Percentiles rank a stretch among this genome's conserved stretches.
Conservation (phyloP, 2,113 vertebrate species). For the Anoura caudifer region DNA sequence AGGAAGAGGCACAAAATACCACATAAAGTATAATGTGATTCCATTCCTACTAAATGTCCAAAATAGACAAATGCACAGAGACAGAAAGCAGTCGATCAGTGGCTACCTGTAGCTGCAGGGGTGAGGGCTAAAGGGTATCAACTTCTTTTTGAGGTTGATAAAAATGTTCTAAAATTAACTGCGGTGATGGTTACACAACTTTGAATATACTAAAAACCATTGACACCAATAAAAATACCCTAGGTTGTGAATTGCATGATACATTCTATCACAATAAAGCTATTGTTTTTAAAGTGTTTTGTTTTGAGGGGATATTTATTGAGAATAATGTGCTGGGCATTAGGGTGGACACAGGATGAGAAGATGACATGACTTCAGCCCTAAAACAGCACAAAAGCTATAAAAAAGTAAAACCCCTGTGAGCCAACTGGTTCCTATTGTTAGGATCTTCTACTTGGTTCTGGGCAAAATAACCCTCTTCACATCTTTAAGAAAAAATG, state of each 20-base stretch:
- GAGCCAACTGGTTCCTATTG: neutral
- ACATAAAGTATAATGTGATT: neutral
- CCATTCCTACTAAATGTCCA: neutral
- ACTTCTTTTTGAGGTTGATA: neutral
- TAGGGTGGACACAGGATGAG: neutral
- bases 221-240: neutral
- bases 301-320: neutral
- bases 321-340: neutral
- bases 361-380: neutral
- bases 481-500: slow-evolving; percentile 17
- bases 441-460: neutral
- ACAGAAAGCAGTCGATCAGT: neutral
- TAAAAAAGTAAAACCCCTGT: neutral
- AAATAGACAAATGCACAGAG: neutral
- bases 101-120: neutral
- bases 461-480: neutral
- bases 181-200: neutral
- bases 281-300: neutral
- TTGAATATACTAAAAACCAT: neutral
- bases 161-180: neutral
- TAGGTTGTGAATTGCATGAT: neutral
- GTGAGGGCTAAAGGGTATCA: neutral
- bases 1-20: neutral
- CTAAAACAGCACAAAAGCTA: neutral
- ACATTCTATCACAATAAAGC: neutral